Evolutionary conservation across 2,888 invertebrate species (phyloP).

Genomic region (Rhodophaea formosa): DNA sequence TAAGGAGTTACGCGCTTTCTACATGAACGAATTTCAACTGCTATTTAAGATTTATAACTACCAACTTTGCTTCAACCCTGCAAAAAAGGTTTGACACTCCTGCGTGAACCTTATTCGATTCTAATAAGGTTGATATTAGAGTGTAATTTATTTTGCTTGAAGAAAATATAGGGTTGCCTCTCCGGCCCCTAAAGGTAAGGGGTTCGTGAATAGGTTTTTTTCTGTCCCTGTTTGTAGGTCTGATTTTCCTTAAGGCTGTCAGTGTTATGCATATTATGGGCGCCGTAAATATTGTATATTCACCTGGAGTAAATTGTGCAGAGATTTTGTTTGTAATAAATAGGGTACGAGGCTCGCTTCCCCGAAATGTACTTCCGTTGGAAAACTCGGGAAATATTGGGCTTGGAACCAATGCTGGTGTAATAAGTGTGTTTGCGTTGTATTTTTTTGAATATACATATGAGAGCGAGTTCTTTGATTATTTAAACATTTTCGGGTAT

Average conservation of each 20-base stretch:
- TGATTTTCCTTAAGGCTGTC: conserved; percentile 52
- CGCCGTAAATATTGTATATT: conserved; percentile 44
- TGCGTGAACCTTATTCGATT: background rate
- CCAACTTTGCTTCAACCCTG: conserved; percentile 33
- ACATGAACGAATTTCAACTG: conserved; percentile 57
- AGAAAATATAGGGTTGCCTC: conserved; percentile 30
- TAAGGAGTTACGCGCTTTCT: conserved; percentile 65
- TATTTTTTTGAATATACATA: background rate
- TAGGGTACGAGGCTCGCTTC: conserved; percentile 15
- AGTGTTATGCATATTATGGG: conserved; percentile 47
- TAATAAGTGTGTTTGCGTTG: background rate
- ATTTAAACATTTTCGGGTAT: too few species aligned
- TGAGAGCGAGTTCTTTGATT: too few species aligned
- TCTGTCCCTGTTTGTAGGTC: conserved; percentile 39
- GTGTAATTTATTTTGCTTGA: conserved; percentile 18
- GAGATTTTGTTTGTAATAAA: conserved; percentile 28
- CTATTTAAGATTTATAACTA: conserved; percentile 59
- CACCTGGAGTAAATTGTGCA: conserved; percentile 27
- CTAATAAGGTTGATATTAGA: conserved; percentile 24
- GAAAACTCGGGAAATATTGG: conserved; percentile 1
- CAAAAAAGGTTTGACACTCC: conserved; percentile 16
- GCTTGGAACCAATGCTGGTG: background rate
- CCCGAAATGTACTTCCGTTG: conserved; percentile 1
- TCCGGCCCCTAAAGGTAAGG: conserved; percentile 52
- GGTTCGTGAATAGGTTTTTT: conserved; percentile 51